Percentiles rank a stretch among this genome's conserved stretches.
These are phyloP conservation scores for Eupristina koningsbergeri DNA, from an alignment of 1,140 invertebrate genomes.

Conservation along the genomic window DNA sequence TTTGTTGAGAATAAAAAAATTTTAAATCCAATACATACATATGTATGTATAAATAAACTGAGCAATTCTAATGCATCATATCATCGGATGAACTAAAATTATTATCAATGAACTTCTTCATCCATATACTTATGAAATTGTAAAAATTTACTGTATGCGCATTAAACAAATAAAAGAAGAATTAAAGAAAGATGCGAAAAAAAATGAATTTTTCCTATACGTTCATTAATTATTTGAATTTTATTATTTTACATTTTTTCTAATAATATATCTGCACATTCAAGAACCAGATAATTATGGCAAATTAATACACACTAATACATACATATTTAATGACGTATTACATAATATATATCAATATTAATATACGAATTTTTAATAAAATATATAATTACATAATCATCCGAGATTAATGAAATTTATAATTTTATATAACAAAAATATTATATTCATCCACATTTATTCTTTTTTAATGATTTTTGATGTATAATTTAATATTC, in stretches of 20 bases:
- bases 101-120: slow-evolving; percentile 46
- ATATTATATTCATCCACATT: background rate
- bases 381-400: slow-evolving; percentile 31
- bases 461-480: background rate
- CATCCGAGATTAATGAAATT: background rate
- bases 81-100: slow-evolving; percentile 56
- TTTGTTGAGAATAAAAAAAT: slow-evolving; percentile 22
- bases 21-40: background rate
- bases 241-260: slow-evolving; percentile 44
- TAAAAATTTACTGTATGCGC: slow-evolving; percentile 39
- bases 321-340: slow-evolving; percentile 12
- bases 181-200: slow-evolving; percentile 44
- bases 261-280: slow-evolving; percentile 37
- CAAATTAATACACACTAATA: slow-evolving; percentile 24
- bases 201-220: slow-evolving; percentile 3
- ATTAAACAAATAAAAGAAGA: no score
- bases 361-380: slow-evolving; percentile 29
- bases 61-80: slow-evolving; percentile 55
- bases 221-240: slow-evolving; percentile 32
- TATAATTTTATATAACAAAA: slow-evolving; percentile 5
- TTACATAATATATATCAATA: slow-evolving; percentile 40
- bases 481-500: background rate
- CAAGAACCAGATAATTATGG: background rate
- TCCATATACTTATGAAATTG: slow-evolving; percentile 18
- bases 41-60: slow-evolving; percentile 19